Evolutionary conservation across 30 jellyfish, hydroid and myxozoan species (phyloP), one percentile per base, ranked within the genome.

Genomic region (Turritopsis rubra): DNA sequence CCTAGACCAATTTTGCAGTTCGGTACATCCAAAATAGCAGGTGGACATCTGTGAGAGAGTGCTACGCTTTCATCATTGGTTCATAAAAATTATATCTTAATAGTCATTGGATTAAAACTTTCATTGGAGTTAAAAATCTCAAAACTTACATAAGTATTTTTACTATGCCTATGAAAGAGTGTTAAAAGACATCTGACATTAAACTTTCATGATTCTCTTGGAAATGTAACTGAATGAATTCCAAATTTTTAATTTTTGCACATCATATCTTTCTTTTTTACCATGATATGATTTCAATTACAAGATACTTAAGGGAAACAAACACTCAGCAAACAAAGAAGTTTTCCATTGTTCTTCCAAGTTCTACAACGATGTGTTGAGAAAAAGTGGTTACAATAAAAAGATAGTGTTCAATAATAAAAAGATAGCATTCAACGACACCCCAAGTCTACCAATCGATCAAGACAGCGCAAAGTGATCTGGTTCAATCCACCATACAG

Each of bases 401-500:
- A 41, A 41, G 60, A 41, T 41, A 41, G 60, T 41, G 60, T 41
- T 41, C 60, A 41, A 41, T 41, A 41, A 41, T 41, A 41, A 41
- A 41, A 41, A 41, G 60, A 41, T 41, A 41, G 60, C 60, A 41
- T 41, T 41, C 60, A 41, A 41, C 60, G 60, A 41, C 60, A 41
- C 60, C 60, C 60, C 60, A 41, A 41, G 60, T 41, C 60, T 41
- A 41, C 60, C 60, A 41, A 41, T 41, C 87, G 7, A 53, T 26
- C 52, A 21, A 41, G 75, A 83, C 24, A 29, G 28, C 0, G 1
- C 29, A 80, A 80, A 54, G 66, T 83, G 21, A 1, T 72, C 41
- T 83, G 90, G 88, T 87, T 70, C 54, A 87, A 87, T 73, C 96
- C 96, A 0, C 85, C 96, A 16, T 90, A 54, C 84, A 80, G 72